Percentiles rank a stretch among this genome's conserved stretches.
Evolutionary conservation across 2,888 invertebrate genomes (phyloP).

Genomic region (Leptopilina drosophilae): DNA sequence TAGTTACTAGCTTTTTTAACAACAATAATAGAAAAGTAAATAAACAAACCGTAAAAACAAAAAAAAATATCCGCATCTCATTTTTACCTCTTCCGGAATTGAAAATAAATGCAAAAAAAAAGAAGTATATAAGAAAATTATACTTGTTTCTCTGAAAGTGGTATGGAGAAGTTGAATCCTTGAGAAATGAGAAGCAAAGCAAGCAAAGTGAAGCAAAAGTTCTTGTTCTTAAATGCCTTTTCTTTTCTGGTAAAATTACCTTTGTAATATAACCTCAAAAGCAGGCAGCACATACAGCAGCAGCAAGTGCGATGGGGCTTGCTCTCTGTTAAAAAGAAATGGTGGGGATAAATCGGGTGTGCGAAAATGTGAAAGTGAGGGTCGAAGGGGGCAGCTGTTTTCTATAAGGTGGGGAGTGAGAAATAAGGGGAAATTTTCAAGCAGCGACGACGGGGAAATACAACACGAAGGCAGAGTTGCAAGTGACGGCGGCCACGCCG

Average conservation of each 20-base stretch:
- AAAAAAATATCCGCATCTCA: not conserved
- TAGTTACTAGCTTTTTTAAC: no score
- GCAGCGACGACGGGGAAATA: conserved; percentile 24
- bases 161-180: conserved; percentile 5
- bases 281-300: not conserved
- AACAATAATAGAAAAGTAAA: no score
- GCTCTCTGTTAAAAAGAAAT: no score
- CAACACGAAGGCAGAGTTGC: conserved; percentile 19
- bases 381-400: not conserved
- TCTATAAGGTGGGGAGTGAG: not conserved
- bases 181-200: not conserved
- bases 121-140: conserved; percentile 1
- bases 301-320: not conserved
- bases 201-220: not conserved
- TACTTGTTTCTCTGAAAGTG: not conserved
- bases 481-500: conserved; percentile 38
- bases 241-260: conserved; percentile 31
- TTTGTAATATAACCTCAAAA: conserved; percentile 26
- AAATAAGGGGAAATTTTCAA: conserved; percentile 9
- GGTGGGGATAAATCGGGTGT: conserved; percentile 18
- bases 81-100: not conserved
- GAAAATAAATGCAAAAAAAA: not conserved
- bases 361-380: conserved; percentile 6
- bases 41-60: not conserved
- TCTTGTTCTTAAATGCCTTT: not conserved